These are phyloP conservation scores for Thaumetopoea pityocampa DNA, from an alignment of 1,140 invertebrate species.

Conservation along the genomic window DNA sequence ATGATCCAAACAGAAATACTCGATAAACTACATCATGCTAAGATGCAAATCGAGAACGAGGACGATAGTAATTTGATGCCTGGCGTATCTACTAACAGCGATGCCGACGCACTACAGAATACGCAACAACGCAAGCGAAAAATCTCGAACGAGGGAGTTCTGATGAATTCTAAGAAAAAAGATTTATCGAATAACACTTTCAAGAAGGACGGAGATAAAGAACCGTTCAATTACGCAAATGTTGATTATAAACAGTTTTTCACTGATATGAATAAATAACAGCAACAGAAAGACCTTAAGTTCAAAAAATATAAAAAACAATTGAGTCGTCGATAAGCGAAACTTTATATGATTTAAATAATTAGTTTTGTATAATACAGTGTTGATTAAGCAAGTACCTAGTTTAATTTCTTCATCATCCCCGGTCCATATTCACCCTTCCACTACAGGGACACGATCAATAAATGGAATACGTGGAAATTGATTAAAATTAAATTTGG, in stretches of 20 bases:
- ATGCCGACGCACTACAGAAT: conserved; percentile 13
- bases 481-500: too few relatives aligned
- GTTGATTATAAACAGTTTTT: conserved; percentile 46
- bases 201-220: conserved; percentile 21
- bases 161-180: conserved; percentile 12
- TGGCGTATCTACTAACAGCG: background rate
- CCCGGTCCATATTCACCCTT: background rate
- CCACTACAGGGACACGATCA: too few relatives aligned
- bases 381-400: too few relatives aligned
- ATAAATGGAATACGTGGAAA: too few relatives aligned
- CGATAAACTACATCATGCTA: conserved; percentile 35
- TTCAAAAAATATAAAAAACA: conserved; percentile 41
- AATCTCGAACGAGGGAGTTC: conserved; percentile 32
- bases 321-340: conserved; percentile 28
- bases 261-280: conserved; percentile 30
- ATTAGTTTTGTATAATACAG: conserved; percentile 11
- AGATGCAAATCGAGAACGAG: conserved; percentile 25
- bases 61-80: conserved; percentile 3
- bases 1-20: conserved; percentile 49
- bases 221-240: conserved; percentile 40
- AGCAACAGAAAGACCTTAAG: conserved; percentile 39
- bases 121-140: conserved; percentile 34
- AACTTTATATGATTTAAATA: conserved; percentile 23
- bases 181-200: conserved; percentile 18
- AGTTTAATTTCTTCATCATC: conserved; percentile 17